Percentiles rank a stretch among this genome's conserved stretches.
Evolutionary conservation across 2,888 invertebrate genomes (phyloP).

Genomic region (Microchrysa polita): DNA sequence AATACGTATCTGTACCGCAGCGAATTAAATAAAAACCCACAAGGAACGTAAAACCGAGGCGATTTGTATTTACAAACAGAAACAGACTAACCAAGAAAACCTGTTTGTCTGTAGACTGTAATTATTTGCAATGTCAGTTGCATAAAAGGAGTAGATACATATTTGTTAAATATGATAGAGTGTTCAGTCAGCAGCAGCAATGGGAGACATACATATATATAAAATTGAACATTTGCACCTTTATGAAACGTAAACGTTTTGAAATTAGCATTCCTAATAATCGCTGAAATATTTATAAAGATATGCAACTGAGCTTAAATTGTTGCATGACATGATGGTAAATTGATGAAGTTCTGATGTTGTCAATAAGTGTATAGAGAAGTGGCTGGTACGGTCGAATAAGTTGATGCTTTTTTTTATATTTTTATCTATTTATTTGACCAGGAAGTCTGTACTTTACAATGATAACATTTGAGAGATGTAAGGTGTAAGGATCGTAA

Average conservation of each 20-base stretch:
- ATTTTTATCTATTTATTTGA: no score
- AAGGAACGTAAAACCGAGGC: no score
- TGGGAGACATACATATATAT: background rate
- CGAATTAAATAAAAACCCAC: background rate
- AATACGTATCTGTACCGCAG: background rate
- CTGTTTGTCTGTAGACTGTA: conserved; percentile 18
- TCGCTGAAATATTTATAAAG: background rate
- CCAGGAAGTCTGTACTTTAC: no score
- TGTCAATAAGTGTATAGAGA: no score
- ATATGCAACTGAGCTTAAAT: no score
- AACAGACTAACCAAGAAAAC: background rate
- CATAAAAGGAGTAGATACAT: conserved; percentile 40
- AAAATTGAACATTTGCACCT: conserved; percentile 39
- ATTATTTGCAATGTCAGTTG: conserved; percentile 46
- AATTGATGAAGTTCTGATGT: no score
- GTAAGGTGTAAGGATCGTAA: no score
- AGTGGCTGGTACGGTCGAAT: no score
- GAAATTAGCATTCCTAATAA: conserved; percentile 23
- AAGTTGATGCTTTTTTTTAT: no score
- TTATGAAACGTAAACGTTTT: conserved; percentile 7
- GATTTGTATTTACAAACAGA: background rate
- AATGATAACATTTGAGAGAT: no score
- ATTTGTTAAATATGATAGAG: conserved; percentile 25
- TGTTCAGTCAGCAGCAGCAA: background rate
- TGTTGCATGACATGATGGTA: no score